A percentile compares a stretch with the other conserved stretches of the same genome.
Conservation (phyloP, 2,797 vertebrate genomes). For the Australoheros facetus region DNA sequence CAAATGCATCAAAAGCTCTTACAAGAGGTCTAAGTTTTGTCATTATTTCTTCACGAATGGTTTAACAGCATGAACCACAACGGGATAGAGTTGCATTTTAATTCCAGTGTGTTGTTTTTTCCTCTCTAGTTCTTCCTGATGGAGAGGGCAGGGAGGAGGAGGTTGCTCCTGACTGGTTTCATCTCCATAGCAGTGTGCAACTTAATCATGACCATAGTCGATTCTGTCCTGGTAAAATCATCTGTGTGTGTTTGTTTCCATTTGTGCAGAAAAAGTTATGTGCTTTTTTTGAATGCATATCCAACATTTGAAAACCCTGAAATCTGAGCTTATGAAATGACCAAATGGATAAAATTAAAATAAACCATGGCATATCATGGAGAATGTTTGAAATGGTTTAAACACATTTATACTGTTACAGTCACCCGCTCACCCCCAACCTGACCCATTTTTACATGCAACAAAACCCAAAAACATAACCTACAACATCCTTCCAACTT, state of each 20-base stretch:
- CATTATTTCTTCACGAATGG: conserved; percentile 1
- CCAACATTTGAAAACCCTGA: not conserved
- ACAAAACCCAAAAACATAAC: not conserved
- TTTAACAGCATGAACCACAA: conserved; percentile 23
- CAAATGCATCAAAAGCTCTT: not conserved
- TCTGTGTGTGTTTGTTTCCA: not conserved
- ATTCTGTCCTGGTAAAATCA: conserved; percentile 76
- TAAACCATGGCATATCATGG: not conserved
- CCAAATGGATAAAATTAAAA: not conserved
- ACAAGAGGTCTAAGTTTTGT: not conserved
- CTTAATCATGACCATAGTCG: conserved; percentile 79
- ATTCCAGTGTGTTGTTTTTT: conserved; percentile 8
- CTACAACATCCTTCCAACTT: not conserved
- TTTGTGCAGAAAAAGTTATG: not conserved
- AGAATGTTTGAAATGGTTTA: not conserved
- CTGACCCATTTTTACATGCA: no score
- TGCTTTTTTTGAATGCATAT: not conserved
- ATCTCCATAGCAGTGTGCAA: conserved; percentile 74
- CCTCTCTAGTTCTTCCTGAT: conserved; percentile 74
- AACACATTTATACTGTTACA: not conserved
- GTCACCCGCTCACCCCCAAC: no score
- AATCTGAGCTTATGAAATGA: not conserved
- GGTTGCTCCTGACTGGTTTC: conserved; percentile 73
- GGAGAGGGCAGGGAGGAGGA: conserved; percentile 71
- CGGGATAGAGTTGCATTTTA: conserved; percentile 21